Percentiles rank a stretch among this genome's conserved stretches.
Conservation (phyloP, 2,113 vertebrate genomes). For the Ornithorhynchus anatinus region DNA sequence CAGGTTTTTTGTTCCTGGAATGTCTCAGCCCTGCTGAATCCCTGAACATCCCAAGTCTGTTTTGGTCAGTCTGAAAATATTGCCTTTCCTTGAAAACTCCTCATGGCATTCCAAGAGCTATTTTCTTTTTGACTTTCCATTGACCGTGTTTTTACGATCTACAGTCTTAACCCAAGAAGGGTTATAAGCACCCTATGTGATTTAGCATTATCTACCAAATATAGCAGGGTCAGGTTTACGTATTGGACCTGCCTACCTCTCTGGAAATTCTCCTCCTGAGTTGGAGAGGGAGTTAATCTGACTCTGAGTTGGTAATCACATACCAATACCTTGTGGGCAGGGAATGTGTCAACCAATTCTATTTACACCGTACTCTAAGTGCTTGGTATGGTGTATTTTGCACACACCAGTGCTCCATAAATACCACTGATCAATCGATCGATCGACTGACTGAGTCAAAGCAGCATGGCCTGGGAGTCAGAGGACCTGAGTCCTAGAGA, state of each 20-base stretch:
- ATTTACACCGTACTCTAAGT: too few species aligned
- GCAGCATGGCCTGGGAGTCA: too few species aligned
- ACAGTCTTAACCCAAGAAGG: background rate
- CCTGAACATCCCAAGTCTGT: background rate
- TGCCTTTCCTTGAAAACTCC: background rate
- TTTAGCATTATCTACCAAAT: background rate
- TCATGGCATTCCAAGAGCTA: background rate
- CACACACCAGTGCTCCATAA: too few species aligned
- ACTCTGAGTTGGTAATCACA: conserved; percentile 49
- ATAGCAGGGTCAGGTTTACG: conserved; percentile 25
- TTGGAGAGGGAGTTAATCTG: conserved; percentile 17
- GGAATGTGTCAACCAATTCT: too few species aligned
- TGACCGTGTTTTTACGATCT: background rate
- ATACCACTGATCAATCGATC: too few species aligned
- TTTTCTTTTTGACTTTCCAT: background rate
- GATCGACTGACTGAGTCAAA: too few species aligned
- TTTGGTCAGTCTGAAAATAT: background rate
- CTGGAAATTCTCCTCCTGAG: conserved; percentile 28
- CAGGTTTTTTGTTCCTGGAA: background rate
- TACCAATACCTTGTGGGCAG: too few species aligned
- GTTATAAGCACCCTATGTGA: background rate
- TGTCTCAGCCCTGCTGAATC: background rate
- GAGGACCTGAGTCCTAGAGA: too few species aligned
- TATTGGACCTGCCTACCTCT: background rate
- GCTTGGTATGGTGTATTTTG: too few species aligned